Percentiles rank a stretch among this genome's conserved stretches.
Evolutionary conservation across 2,888 invertebrate species (phyloP).

Genomic region (Leptarthrus brevirostris): DNA sequence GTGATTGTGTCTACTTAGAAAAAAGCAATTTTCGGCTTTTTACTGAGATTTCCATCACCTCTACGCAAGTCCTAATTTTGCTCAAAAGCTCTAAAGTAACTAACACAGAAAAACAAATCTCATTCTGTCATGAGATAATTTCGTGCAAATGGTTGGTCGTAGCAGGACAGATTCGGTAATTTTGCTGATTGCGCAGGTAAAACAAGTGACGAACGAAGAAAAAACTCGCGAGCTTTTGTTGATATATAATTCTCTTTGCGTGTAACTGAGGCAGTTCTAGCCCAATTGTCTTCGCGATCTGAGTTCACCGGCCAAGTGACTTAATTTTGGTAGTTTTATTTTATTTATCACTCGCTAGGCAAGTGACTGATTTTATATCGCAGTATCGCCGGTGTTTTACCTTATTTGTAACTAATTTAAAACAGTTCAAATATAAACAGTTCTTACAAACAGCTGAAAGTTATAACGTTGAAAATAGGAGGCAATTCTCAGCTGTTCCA

Average conservation of each 20-base stretch:
- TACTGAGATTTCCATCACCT: no score
- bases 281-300: slow-evolving; percentile 2
- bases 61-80: no score
- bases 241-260: slow-evolving; percentile 2
- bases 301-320: neutral
- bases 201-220: slow-evolving; percentile 1
- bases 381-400: neutral
- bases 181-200: no score
- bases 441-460: neutral
- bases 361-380: neutral
- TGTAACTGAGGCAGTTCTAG: slow-evolving; percentile 3
- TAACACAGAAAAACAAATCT: no score
- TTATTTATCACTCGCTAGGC: neutral
- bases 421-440: neutral
- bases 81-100: no score
- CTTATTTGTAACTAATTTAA: neutral
- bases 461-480: neutral
- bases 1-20: no score
- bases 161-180: no score
- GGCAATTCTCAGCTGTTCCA: neutral
- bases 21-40: no score
- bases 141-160: no score
- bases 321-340: neutral
- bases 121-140: no score
- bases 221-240: slow-evolving; percentile 23